Percentiles rank a stretch among this genome's conserved stretches.
Conservation (phyloP, 1,140 invertebrate species). For the Mamestra configurata region DNA sequence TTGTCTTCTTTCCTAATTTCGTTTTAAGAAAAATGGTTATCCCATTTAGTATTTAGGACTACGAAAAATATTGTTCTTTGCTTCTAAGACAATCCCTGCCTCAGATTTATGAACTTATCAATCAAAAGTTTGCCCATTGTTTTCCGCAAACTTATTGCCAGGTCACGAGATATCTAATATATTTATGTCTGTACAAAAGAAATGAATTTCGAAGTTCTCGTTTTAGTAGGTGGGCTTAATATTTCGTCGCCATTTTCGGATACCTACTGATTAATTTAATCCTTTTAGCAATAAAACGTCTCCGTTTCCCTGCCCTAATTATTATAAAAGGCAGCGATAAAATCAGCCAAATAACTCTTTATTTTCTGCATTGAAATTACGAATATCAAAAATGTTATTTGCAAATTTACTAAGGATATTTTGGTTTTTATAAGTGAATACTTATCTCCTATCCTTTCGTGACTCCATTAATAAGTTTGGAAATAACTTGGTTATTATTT, state of each 20-base stretch:
- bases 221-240: slow-evolving; percentile 32
- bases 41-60: slow-evolving; percentile 6
- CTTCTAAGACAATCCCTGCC: not conserved
- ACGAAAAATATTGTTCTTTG: slow-evolving; percentile 16
- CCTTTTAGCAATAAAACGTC: slow-evolving; percentile 36
- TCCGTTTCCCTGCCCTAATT: slow-evolving; percentile 14
- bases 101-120: slow-evolving; percentile 30
- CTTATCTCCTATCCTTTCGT: not conserved
- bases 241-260: slow-evolving; percentile 7
- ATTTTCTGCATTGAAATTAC: slow-evolving; percentile 31
- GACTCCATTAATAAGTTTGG: not conserved
- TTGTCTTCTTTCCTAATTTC: not conserved
- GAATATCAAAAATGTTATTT: slow-evolving; percentile 10
- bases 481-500: not conserved
- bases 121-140: slow-evolving; percentile 38
- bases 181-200: slow-evolving; percentile 36
- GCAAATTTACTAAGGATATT: not conserved
- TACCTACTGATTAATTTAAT: slow-evolving; percentile 43
- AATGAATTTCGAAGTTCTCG: slow-evolving; percentile 25
- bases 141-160: slow-evolving; percentile 35
- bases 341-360: slow-evolving; percentile 15
- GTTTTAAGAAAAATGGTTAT: slow-evolving; percentile 1
- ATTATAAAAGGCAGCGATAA: slow-evolving; percentile 41
- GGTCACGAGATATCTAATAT: slow-evolving; percentile 17
- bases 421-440: not conserved